phyloP scores from a whole-genome alignment of 2,797 vertebrate genomes.

The Ctenopoma multispine region DNA sequence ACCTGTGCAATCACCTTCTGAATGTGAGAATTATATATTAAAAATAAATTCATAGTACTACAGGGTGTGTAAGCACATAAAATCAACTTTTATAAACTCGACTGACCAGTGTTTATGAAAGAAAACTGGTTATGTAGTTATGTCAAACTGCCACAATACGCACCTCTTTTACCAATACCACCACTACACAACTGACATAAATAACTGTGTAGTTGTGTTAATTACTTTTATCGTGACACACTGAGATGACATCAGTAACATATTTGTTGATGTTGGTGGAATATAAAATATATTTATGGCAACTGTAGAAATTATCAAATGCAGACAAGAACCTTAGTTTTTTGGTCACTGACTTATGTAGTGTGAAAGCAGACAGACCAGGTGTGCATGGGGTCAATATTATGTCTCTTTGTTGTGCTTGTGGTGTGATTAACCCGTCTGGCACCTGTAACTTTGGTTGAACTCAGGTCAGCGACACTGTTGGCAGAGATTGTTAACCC shows the following conservation, averaged over 20 bases:
- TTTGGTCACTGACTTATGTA: constrained; percentile 31
- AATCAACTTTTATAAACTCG: background rate
- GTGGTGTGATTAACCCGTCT: constrained; percentile 73
- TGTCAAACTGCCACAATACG: no score
- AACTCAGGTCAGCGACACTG: constrained; percentile 63
- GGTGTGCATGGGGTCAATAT: constrained; percentile 45
- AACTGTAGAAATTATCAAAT: constrained; percentile 12
- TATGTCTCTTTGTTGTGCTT: constrained; percentile 67
- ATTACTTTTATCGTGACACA: background rate
- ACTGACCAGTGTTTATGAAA: constrained; percentile 3
- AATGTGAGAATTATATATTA: constrained; percentile 2
- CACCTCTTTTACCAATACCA: no score
- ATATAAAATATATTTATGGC: constrained; percentile 30
- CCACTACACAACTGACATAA: no score
- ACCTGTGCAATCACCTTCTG: constrained; percentile 29
- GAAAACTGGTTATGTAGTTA: background rate
- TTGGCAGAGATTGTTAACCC: constrained; percentile 70
- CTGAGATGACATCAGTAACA: background rate
- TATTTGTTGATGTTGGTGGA: background rate
- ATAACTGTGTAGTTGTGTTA: background rate
- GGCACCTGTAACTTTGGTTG: constrained; percentile 61
- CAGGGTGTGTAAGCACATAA: background rate
- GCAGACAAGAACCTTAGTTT: constrained; percentile 3
- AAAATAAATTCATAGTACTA: constrained; percentile 1
- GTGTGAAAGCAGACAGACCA: constrained; percentile 31